Base-by-base conservation (phyloP, 2,888 invertebrate species). In the Caenorhabditis wallacei region DNA sequence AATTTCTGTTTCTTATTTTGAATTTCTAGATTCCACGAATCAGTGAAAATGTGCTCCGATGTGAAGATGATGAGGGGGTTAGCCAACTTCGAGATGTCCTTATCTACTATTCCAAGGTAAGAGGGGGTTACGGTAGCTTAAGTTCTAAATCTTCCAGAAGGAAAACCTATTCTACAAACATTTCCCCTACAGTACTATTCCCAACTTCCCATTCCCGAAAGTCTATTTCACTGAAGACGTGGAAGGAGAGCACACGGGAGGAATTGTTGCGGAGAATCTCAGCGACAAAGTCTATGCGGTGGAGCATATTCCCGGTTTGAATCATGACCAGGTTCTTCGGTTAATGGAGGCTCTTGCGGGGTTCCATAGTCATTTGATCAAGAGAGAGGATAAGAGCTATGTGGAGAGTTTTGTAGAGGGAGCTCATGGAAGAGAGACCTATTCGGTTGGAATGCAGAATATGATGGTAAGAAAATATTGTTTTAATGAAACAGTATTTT, bases 91-190 rank as follows among this genome's bases (percentile, higher is more conserved):
- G 57, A 3, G 16, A 70, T 20, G 22, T 51, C 0, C n/a, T 79
- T 16, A 30, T 56, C 5, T 64, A 79, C 24, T 64, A 46, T 16
- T 64, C 63, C 2, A 79, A 64, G 64, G 71, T 70, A 16, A 18
- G 11, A n/a, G n/a, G n/a, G n/a, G n/a, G n/a, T n/a, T n/a, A n/a
- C n/a, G n/a, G n/a, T n/a, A 48, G n/a, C 59, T 24, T 24, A 16
- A 26, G 1, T 61, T 59, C 40, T 1, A 13, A 22, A 40, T 11
- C 18, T 61, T 61, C 30, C 63, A 75, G 81, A 68, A 66, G 48
- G 81, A 81, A 26, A 75, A 74, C 64, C 51, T 69, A n/a, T 81
- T 81, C 75, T 75, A 81, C 75, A 30, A 69, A 7, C 54, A 64
- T 46, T 74, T 75, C 13, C 20, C 37, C 1, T 20, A 70, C 56